Evolutionary conservation across 2,113 vertebrate genomes (phyloP), one percentile per base, ranked within the genome.

Genomic region (Speoplatyrhinus poulsoni): DNA sequence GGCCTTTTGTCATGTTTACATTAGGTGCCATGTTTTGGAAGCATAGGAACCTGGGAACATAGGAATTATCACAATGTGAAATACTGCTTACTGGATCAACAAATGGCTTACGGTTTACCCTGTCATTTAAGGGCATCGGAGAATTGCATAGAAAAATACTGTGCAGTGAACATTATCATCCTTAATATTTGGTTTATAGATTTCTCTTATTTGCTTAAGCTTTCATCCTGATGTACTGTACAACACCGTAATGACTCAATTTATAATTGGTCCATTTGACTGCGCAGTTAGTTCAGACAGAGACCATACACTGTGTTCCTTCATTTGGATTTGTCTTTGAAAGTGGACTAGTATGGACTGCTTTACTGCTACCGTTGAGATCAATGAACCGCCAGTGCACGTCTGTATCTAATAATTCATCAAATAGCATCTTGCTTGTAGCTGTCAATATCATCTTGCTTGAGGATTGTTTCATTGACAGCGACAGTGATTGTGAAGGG

Each of bases 321-420:
- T 76, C 74, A 81, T 73, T 62, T 60, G 33, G 66, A 67, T 41
- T 81, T 12, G 19, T 26, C 56, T 58, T 58, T 26, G 19, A 11
- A 4, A 33, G 5, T 3, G 10, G 56, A 58, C 26, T 16, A 11
- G 16, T n/a, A 19, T n/a, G 54, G 19, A 8, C 78, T 77, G 83
- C 67, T 78, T 61, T 63, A 7, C 63, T 17, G 50, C 83, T 65
- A 69, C 69, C 56, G 4, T 69, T 70, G 67, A 62, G 67, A 82
- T 77, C 60, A 52, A 70, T 70, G 13, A 59, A 41, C 41, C 58
- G 62, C 73, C 52, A 17, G 69, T 78, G 55, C 62, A 49, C 58
- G 72, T 49, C 62, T 80, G 82, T 64, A 60, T 59, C 36, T 77
- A 72, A 82, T 83, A 79, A 83, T 60, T 83, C 69, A 79, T 64